Evolutionary conservation across 1,140 invertebrate species (phyloP), one percentile per base, ranked within the genome.

Genomic region (Drosophila micromelanica): DNA sequence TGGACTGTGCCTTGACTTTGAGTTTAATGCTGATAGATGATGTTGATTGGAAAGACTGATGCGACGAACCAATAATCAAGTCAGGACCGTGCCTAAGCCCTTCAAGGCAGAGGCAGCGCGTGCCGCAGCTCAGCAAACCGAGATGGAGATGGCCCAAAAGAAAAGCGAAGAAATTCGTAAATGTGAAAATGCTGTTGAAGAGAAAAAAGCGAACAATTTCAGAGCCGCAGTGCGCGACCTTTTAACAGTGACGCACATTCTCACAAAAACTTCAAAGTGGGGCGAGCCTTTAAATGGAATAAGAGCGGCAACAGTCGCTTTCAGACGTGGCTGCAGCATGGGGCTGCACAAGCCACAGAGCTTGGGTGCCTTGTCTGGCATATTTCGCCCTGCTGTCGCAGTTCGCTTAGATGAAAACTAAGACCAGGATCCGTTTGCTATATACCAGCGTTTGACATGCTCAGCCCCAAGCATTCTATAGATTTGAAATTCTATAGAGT

Each of bases 1-100:
- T 43, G 60, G 48, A 37, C 57, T 52, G 46, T 43, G 51, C 71
- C 35, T 48, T 72, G 63, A 61, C 82, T 86, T 76, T 73, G 43
- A 73, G 75, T 89, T 82, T 86, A 86, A 86, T 86, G 76, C 82
- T 86, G 82, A 86, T 86, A 89, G 82, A 86, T 86, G 82, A 86
- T 86, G 82, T 71, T 86, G 82, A 86, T 86, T 86, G 82, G 61
- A 79, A 76, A 81, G 82, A 84, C 76, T 76, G 80, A 85, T 85
- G 80, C 76, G 76, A 84, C 80, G 76, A 79, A 86, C 84, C 82
- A 86, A 86, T 86, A 86, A 86, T 86, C 82, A 86, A 81, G 60
- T 80, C 64, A 59, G 70, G 62, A 77, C 81, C 80, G 49, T 86
- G 51, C 75, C 59, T 84, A 82, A 78, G 84, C 79, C 78, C 79